Conservation (phyloP, 2,797 vertebrate genomes). For the Eulemur albifrons region DNA sequence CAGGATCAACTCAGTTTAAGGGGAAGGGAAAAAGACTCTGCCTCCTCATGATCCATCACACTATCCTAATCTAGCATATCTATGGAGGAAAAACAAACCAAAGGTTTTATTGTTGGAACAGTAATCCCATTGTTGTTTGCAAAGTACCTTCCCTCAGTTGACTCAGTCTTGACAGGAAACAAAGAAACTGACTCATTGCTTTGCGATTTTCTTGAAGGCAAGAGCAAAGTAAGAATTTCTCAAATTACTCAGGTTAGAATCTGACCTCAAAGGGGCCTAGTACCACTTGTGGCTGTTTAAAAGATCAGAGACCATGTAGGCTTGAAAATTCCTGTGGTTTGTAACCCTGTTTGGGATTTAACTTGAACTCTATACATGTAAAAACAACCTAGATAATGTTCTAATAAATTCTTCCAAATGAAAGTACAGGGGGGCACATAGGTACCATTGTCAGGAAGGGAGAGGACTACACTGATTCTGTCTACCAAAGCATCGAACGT, state of each 20-base stretch:
- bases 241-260: background rate
- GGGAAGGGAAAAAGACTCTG: background rate
- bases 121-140: background rate
- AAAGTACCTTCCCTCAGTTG: background rate
- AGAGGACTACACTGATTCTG: background rate
- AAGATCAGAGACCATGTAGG: background rate
- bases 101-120: background rate
- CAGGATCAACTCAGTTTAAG: background rate
- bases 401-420: constrained; percentile 25
- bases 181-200: background rate
- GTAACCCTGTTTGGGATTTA: constrained; percentile 37
- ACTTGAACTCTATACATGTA: constrained; percentile 6
- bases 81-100: background rate
- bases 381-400: constrained; percentile 51
- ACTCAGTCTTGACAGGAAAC: background rate
- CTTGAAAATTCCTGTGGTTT: constrained; percentile 38
- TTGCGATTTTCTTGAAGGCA: constrained; percentile 1
- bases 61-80: background rate
- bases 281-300: background rate
- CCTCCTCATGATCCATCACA: background rate
- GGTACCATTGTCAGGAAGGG: background rate
- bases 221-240: constrained; percentile 20
- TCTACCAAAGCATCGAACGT: background rate
- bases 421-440: background rate
- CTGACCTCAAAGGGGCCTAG: background rate